Conservation (phyloP, 2,797 vertebrate species). For the Enteromius argenteus region DNA sequence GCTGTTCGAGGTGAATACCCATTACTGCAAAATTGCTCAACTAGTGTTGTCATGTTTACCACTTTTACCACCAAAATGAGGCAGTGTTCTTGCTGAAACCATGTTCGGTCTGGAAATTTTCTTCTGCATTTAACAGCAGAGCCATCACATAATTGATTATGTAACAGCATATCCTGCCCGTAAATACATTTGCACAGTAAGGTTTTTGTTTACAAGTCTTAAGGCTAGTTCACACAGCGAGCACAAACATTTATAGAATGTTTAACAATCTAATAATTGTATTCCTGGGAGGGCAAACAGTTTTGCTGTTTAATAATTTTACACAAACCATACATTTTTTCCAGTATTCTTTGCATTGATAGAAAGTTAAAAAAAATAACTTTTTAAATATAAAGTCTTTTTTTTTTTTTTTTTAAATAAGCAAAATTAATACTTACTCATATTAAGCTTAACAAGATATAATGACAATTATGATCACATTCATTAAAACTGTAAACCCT, state of each 20-base stretch:
- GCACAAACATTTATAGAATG: not conserved
- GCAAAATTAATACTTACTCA: not conserved
- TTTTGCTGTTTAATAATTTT: no score
- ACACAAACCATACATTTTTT: no score
- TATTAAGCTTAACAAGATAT: not conserved
- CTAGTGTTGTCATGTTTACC: not conserved
- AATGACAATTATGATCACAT: not conserved
- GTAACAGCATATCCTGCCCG: not conserved
- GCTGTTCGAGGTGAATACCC: conserved; percentile 91
- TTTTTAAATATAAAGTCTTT: no score
- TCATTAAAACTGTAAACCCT: not conserved
- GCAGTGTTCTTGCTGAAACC: not conserved
- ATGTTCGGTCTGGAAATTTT: not conserved
- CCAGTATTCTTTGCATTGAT: no score
- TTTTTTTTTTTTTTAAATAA: no score
- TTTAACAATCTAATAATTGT: not conserved
- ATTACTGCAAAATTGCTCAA: not conserved
- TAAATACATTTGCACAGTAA: not conserved
- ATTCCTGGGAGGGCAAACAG: no score
- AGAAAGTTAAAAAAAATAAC: no score
- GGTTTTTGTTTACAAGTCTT: not conserved
- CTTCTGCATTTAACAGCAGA: not conserved
- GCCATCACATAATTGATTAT: not conserved
- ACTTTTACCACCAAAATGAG: not conserved
- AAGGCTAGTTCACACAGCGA: not conserved